phyloP scores from a whole-genome alignment of 2,888 invertebrate genomes.

The Girardia tigrina region DNA sequence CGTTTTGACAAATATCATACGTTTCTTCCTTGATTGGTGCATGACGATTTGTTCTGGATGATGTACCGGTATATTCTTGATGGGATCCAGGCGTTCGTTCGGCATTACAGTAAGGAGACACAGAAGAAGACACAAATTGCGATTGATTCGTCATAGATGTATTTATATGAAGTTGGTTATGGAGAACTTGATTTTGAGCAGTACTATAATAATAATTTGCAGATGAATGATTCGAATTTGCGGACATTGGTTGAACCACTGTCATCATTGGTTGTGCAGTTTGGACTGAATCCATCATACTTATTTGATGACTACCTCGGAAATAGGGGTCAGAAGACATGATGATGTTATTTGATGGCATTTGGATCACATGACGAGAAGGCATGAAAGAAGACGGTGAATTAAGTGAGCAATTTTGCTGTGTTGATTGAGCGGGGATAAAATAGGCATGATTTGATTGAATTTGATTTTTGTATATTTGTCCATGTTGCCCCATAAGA shows the following conservation, averaged over 20 bases:
- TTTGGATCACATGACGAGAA: slow-evolving; percentile 6
- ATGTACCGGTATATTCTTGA: neutral
- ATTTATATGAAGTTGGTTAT: slow-evolving; percentile 9
- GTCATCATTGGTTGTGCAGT: slow-evolving; percentile 8
- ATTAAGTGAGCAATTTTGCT: slow-evolving; percentile 14
- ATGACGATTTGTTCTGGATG: neutral
- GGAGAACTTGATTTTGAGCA: neutral
- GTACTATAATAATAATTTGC: neutral
- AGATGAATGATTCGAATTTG: neutral
- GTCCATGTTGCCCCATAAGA: slow-evolving; percentile 9
- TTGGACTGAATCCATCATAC: neutral
- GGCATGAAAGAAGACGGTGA: slow-evolving; percentile 11
- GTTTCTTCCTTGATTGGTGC: neutral
- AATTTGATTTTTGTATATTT: neutral
- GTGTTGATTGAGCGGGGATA: neutral
- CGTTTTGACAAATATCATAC: slow-evolving; percentile 6
- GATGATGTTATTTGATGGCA: neutral
- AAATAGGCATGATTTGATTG: neutral
- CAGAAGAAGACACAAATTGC: neutral
- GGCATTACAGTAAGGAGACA: neutral
- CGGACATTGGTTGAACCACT: neutral
- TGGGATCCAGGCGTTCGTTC: neutral
- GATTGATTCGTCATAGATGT: slow-evolving; percentile 1
- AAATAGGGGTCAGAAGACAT: slow-evolving; percentile 6
- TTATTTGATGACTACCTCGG: neutral